Evolutionary conservation across 2,113 vertebrate genomes (phyloP).

Genomic region (Nothocercus julius): DNA sequence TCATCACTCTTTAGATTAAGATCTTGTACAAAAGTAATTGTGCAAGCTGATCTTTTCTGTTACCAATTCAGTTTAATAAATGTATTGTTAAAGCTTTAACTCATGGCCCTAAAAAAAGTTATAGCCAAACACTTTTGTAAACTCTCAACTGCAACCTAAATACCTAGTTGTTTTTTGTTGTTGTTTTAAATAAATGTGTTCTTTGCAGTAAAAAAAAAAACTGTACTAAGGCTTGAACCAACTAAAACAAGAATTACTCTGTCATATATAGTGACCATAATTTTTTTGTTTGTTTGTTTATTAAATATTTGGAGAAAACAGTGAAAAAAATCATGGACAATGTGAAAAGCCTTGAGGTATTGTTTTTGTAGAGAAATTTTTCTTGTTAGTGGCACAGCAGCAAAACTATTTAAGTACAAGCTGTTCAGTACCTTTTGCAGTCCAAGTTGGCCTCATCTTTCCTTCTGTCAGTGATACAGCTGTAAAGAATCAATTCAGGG

Average conservation of each 20-base stretch:
- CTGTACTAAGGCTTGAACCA: neutral
- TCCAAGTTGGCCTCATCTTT: constrained; percentile 22
- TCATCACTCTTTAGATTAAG: neutral
- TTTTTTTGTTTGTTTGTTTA: neutral
- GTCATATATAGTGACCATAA: neutral
- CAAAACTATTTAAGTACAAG: constrained; percentile 19
- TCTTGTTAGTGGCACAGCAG: neutral
- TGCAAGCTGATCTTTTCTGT: neutral
- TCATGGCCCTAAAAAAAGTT: neutral
- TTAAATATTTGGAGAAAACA: neutral
- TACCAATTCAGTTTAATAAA: neutral
- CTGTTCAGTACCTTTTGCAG: constrained; percentile 8
- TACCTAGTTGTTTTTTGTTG: neutral
- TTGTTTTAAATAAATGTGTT: neutral
- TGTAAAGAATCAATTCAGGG: constrained; percentile 8
- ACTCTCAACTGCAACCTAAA: neutral
- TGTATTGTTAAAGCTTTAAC: neutral
- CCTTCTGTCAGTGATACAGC: neutral
- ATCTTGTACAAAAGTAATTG: neutral
- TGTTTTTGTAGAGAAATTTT: neutral
- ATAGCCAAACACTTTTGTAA: neutral
- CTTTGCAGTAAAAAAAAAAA: neutral
- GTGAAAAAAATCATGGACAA: neutral
- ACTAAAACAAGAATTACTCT: neutral
- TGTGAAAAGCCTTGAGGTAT: neutral